A percentile compares a stretch with the other conserved stretches of the same genome.
These are phyloP conservation scores for Cryptotis parvus DNA, from an alignment of 2,113 vertebrate species.

Conservation along the genomic window DNA sequence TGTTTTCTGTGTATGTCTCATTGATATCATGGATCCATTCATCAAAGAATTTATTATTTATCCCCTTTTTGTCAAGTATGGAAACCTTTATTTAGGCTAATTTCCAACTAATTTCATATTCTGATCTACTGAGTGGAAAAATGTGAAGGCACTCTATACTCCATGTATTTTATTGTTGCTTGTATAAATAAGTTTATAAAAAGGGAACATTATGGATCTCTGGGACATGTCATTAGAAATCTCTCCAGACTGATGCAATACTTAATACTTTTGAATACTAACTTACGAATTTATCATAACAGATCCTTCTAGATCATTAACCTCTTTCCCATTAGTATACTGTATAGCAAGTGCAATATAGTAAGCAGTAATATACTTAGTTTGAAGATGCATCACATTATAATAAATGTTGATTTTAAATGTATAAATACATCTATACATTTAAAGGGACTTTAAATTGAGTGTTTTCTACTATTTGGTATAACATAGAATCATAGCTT, in stretches of 20 bases:
- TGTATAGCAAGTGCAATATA: neutral
- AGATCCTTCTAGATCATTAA: neutral
- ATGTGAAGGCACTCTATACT: neutral
- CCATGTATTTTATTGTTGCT: neutral
- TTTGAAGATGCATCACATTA: neutral
- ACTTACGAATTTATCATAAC: neutral
- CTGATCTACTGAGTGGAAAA: neutral
- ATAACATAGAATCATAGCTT: neutral
- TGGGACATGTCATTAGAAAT: neutral
- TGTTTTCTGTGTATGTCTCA: neutral
- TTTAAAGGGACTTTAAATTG: neutral
- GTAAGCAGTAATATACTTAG: neutral
- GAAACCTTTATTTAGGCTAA: neutral
- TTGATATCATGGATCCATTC: neutral
- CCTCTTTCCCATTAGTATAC: neutral
- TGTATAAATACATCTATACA: too few relatives aligned
- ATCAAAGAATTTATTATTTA: neutral
- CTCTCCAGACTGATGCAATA: neutral
- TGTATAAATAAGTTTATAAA: neutral
- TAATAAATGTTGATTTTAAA: neutral
- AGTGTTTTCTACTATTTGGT: neutral
- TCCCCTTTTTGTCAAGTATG: neutral
- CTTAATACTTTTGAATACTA: neutral
- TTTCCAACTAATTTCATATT: neutral
- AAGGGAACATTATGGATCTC: neutral